Evolutionary conservation across 2,797 vertebrate species (phyloP).

Genomic region (Rachycentron canadum): DNA sequence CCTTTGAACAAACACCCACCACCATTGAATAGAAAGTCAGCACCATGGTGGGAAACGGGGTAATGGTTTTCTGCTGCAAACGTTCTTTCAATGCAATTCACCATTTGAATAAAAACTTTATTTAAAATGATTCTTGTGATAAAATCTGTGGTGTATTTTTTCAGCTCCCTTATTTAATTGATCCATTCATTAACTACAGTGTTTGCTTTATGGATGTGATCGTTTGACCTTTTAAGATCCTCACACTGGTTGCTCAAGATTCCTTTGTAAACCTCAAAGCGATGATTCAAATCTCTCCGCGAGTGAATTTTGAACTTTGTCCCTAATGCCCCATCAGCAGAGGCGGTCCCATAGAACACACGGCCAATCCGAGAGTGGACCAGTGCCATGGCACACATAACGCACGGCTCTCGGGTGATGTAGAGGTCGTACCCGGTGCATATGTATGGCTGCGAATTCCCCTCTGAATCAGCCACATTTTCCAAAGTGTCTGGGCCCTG

Average conservation of each 20-base stretch:
- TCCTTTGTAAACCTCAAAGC: constrained; percentile 89
- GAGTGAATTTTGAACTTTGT: constrained; percentile 88
- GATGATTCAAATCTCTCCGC: constrained; percentile 90
- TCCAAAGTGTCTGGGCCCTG: neutral
- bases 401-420: constrained; percentile 91
- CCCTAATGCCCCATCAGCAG: constrained; percentile 88
- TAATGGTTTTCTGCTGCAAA: neutral
- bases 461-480: neutral
- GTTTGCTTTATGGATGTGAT: neutral
- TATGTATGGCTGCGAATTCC: constrained; percentile 83
- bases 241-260: constrained; percentile 84
- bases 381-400: constrained; percentile 94
- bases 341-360: constrained; percentile 88
- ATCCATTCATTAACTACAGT: neutral
- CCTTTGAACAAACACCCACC: neutral
- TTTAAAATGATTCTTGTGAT: constrained; percentile 23
- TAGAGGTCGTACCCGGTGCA: constrained; percentile 93
- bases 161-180: neutral
- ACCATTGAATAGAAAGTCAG: neutral
- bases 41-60: neutral
- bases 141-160: neutral
- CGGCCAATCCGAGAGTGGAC: constrained; percentile 90
- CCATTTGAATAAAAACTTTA: constrained; percentile 37
- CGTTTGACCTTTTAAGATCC: constrained; percentile 45
- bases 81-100: neutral